A percentile compares a stretch with the other conserved stretches of the same genome.
Evolutionary conservation across 2,797 vertebrate genomes (phyloP).

Genomic region (Muscicapa striata): DNA sequence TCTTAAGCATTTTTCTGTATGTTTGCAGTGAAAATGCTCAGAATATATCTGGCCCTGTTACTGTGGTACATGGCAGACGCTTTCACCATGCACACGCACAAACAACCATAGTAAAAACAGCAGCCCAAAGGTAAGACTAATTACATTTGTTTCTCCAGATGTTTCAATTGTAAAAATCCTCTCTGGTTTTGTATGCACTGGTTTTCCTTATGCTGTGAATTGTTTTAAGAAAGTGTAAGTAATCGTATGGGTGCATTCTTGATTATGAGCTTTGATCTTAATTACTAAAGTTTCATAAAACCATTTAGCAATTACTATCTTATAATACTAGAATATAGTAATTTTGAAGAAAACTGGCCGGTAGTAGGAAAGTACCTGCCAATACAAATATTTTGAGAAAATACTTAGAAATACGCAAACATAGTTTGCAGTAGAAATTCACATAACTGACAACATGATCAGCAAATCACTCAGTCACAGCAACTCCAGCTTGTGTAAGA

Average conservation of each 20-base stretch:
- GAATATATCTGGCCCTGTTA: constrained; percentile 80
- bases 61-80: constrained; percentile 86
- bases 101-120: constrained; percentile 80
- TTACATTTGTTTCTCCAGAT: background rate
- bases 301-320: background rate
- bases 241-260: background rate
- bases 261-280: background rate
- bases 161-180: background rate
- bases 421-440: background rate
- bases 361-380: background rate
- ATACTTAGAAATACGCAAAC: background rate
- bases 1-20: constrained; percentile 15
- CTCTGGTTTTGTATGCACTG: background rate
- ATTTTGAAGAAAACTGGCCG: background rate
- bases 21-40: constrained; percentile 83
- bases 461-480: background rate
- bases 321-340: background rate
- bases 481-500: background rate
- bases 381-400: background rate
- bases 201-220: background rate
- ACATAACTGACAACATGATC: background rate
- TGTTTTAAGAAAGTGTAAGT: background rate
- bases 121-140: constrained; percentile 86
- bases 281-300: background rate
- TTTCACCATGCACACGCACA: constrained; percentile 88